Evolutionary conservation across 2,113 vertebrate genomes (phyloP).

Genomic region (Drymodes brunneopygia): DNA sequence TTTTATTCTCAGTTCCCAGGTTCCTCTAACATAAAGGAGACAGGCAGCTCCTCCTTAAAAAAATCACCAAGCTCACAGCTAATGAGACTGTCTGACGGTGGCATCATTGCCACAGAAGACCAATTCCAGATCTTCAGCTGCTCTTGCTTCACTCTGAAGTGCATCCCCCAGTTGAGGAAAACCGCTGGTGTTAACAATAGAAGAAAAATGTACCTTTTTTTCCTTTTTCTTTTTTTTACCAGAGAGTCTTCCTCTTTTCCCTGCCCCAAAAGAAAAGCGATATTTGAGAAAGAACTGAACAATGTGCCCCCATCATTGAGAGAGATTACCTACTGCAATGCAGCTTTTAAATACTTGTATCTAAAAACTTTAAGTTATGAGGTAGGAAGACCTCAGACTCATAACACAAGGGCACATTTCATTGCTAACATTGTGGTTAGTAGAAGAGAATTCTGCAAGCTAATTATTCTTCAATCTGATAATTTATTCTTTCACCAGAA

Average conservation of each 20-base stretch:
- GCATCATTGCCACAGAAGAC: not conserved
- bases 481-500: slow-evolving; percentile 9
- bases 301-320: not conserved
- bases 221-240: not conserved
- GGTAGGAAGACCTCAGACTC: not conserved
- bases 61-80: not conserved
- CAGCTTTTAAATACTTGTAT: not conserved
- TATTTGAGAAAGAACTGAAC: not conserved
- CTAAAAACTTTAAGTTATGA: not conserved
- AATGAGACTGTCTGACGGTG: not conserved
- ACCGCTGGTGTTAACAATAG: not conserved
- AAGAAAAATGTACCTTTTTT: not conserved
- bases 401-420: not conserved
- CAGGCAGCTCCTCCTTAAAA: not conserved
- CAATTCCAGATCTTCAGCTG: not conserved
- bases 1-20: not conserved
- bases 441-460: not conserved
- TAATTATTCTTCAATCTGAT: slow-evolving; percentile 10
- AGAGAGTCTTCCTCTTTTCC: not conserved
- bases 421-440: not conserved
- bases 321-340: not conserved
- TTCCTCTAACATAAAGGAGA: not conserved
- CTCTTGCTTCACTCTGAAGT: not conserved
- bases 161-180: not conserved
- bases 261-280: not conserved